phyloP scores from a whole-genome alignment of 2,797 vertebrate species.

The Sebastes vulpes region DNA sequence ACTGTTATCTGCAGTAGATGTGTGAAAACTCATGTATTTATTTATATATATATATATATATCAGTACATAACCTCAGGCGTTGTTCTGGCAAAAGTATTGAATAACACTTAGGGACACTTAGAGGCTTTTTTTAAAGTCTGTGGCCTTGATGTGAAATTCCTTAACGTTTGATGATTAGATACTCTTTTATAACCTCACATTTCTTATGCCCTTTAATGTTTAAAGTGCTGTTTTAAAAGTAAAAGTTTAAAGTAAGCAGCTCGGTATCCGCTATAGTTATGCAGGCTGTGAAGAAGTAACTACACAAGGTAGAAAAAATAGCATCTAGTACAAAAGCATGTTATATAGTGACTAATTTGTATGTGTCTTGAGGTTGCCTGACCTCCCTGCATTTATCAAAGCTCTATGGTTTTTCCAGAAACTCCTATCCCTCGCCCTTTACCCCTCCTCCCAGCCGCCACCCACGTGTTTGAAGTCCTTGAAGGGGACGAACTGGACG shows the following conservation, averaged over 20 bases:
- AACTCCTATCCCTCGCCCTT: background rate
- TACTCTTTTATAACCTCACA: background rate
- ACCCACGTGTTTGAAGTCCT: slow-evolving; percentile 98
- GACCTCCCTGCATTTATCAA: slow-evolving; percentile 2
- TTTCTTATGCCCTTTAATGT: slow-evolving; percentile 8
- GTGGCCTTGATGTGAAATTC: background rate
- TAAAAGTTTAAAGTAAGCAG: background rate
- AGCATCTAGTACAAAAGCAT: background rate
- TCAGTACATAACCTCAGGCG: background rate
- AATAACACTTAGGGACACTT: background rate
- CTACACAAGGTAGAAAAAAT: background rate
- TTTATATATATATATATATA: no score
- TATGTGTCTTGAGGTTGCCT: background rate
- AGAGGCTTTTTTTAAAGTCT: background rate
- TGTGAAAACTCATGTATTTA: background rate
- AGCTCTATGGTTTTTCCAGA: background rate
- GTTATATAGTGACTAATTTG: background rate
- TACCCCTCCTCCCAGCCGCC: background rate
- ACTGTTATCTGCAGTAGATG: background rate
- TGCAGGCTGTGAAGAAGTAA: background rate
- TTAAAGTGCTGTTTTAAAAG: background rate
- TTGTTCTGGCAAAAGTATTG: background rate
- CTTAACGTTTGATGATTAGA: background rate
- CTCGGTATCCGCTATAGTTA: background rate
- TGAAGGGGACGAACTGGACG: slow-evolving; percentile 98